Base-by-base conservation (phyloP, 2,888 invertebrate species). In the Loripinus fragilis region DNA sequence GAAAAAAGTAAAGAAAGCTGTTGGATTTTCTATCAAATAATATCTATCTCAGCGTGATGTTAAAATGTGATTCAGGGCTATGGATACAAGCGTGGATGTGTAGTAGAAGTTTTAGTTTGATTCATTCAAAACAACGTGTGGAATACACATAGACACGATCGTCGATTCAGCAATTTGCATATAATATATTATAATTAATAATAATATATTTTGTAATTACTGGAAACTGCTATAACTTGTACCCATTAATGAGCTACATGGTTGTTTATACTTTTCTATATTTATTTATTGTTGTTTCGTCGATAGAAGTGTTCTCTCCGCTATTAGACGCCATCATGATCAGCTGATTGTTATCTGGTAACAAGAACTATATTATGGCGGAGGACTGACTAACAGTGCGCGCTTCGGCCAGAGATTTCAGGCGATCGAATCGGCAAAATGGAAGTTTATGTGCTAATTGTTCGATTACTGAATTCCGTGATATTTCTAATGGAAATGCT, bases 381-480 rank as follows among this genome's bases (percentile, higher is more conserved):
- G 60, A 60, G 3, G 60, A 60, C 10, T 17, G 60, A 60, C 10
- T 60, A 60, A 60, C 30, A 33, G 33, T 30, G 30, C 15, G 60
- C 33, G 60, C 60, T 38, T 55, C 33, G 48, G 48, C 52, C 35
- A 77, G 64, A 23, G n/a, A 28, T 38, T 33, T 52, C 41, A 33
- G n/a, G 45, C 45, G 60, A 60, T 60, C 33, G 33, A 33, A 60
- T 30, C 20, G 33, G 33, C 23, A 64, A 28, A 42, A 82, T 82
- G 82, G 82, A 82, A 41, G 64, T 60, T 30, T 48, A 73, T 28
- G 33, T 64, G 12, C 8, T 77, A 10, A 42, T 80, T n/a, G 64
- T 80, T 67, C 72, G 78, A 25, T 17, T 77, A 23, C 28, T 66
- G 23, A 80, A 77, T 65, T 60, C 66, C 23, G 23, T 67, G 67